Evolutionary conservation across 2,113 vertebrate genomes (phyloP).

Genomic region (Phocoena sinus): DNA sequence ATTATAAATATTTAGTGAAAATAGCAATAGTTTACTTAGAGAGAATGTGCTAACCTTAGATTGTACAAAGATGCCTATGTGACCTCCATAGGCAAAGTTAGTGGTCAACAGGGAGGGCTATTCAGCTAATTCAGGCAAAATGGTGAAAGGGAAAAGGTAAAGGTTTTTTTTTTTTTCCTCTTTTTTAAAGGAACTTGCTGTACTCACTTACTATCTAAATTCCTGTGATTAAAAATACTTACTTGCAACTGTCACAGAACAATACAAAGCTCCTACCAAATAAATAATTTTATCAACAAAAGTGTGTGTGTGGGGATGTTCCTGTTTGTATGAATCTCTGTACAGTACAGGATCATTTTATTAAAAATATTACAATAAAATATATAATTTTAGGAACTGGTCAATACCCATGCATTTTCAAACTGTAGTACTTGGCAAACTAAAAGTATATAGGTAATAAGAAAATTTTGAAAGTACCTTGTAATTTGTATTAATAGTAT

Average conservation of each 20-base stretch:
- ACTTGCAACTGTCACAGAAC: not conserved
- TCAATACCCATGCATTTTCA: not conserved
- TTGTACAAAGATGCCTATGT: not conserved
- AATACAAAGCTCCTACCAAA: not conserved
- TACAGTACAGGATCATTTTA: not conserved
- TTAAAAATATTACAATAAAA: not conserved
- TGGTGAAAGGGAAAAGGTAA: not conserved
- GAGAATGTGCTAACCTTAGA: not conserved
- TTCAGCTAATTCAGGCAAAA: constrained; percentile 16
- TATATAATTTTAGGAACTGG: not conserved
- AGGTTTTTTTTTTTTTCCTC: not conserved
- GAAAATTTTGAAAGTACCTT: not conserved
- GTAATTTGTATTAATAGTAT: not conserved
- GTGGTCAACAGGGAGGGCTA: not conserved
- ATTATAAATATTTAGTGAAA: not conserved
- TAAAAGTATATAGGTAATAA: not conserved
- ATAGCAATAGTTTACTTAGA: not conserved
- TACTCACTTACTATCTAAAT: not conserved
- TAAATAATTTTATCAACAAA: constrained; percentile 30
- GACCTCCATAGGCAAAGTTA: not conserved
- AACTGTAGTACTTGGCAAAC: not conserved
- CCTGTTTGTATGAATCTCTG: not conserved
- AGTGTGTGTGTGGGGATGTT: not conserved
- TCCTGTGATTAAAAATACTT: not conserved
- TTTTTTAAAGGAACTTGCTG: not conserved